Conservation (phyloP, 2,113 vertebrate genomes). For the Echinops telfairi region DNA sequence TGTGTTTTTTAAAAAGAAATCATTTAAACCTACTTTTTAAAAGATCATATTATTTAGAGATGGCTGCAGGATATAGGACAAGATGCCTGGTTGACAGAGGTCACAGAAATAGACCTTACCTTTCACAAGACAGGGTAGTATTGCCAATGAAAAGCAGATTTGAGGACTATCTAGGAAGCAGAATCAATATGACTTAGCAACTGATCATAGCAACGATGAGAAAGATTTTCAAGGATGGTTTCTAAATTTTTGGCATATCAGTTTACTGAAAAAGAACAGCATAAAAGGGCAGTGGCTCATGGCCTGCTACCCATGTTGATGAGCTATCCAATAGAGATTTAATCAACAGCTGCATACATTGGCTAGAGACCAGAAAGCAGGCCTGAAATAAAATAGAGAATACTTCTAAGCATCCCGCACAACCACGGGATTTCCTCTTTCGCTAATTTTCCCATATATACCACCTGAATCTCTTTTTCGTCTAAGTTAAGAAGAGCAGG, state of each 20-base stretch:
- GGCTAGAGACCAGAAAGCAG: neutral
- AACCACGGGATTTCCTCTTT: neutral
- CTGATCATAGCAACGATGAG: neutral
- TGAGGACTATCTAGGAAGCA: too few relatives aligned
- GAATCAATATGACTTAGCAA: too few relatives aligned
- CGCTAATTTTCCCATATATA: neutral
- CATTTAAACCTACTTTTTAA: neutral
- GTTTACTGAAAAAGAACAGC: neutral
- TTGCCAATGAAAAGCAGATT: neutral
- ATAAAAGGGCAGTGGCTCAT: neutral
- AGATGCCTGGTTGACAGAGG: neutral
- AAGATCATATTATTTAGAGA: neutral
- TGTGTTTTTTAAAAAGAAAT: neutral
- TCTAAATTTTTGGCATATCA: neutral
- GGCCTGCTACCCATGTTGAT: too few relatives aligned
- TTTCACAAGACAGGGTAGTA: neutral
- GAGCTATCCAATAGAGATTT: neutral
- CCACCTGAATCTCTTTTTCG: neutral
- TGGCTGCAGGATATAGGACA: neutral
- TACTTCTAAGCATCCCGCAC: fast-evolving
- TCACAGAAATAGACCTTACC: fast-evolving
- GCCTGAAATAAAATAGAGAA: neutral
- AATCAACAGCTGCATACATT: neutral
- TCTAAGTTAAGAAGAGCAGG: neutral
- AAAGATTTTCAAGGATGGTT: neutral